Evolutionary conservation across 2,113 vertebrate species (phyloP).

Genomic region (Rhinopomastus cyanomelas): DNA sequence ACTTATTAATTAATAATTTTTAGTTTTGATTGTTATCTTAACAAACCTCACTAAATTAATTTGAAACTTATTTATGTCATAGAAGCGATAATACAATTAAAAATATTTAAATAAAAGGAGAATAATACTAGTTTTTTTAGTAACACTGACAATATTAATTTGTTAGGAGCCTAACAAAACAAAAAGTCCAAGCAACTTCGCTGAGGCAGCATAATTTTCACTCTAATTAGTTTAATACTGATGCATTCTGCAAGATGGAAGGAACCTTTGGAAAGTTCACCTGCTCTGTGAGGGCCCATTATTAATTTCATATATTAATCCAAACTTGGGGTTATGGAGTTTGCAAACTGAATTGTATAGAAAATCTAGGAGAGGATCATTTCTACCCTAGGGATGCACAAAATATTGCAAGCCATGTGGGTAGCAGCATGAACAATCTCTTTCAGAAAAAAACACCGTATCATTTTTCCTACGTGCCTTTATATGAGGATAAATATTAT

Average conservation of each 20-base stretch:
- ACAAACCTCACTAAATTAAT: background rate
- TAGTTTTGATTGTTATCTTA: background rate
- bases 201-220: background rate
- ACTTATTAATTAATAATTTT: background rate
- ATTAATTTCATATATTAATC: background rate
- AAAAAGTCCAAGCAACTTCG: background rate
- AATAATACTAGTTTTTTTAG: background rate
- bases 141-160: background rate
- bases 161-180: background rate
- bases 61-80: background rate
- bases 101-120: background rate
- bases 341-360: background rate
- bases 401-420: background rate
- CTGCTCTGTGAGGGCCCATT: background rate
- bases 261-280: background rate
- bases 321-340: background rate
- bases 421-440: background rate
- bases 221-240: background rate
- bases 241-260: background rate
- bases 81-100: background rate
- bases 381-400: background rate
- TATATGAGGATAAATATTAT: background rate
- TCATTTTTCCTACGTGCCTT: background rate
- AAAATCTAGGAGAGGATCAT: background rate
- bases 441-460: background rate